phyloP scores from a whole-genome alignment of 2,113 vertebrate species.

The Scophthalmus maximus region DNA sequence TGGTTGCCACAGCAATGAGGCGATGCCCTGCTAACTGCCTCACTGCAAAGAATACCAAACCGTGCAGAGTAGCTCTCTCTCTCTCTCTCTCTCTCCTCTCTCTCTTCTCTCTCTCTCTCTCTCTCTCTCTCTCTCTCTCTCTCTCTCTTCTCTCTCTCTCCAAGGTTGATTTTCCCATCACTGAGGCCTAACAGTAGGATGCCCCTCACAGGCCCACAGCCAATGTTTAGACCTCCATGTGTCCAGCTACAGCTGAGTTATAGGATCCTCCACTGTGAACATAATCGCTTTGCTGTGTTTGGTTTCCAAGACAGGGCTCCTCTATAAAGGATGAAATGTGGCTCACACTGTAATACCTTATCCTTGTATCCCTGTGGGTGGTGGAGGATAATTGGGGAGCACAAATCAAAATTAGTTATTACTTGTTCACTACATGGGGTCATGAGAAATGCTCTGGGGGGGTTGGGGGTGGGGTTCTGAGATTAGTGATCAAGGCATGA shows the following conservation, averaged over 20 bases:
- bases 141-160: conserved; percentile 30
- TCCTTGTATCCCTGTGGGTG: conserved; percentile 32
- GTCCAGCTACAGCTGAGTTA: conserved; percentile 65
- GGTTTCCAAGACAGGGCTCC: conserved; percentile 67
- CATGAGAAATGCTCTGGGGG: conserved; percentile 30
- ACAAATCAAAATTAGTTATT: conserved; percentile 74
- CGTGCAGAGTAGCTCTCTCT: conserved; percentile 39
- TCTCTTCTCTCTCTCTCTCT: conserved; percentile 35
- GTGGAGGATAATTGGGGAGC: conserved; percentile 45
- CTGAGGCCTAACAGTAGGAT: conserved; percentile 64
- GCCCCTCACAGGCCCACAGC: conserved; percentile 44
- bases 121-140: background rate
- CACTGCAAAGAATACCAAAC: conserved; percentile 68
- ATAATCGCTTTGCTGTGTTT: conserved; percentile 60
- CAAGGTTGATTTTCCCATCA: conserved; percentile 63
- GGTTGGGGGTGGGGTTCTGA: conserved; percentile 14
- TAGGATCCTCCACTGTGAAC: conserved; percentile 67
- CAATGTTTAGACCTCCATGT: conserved; percentile 65
- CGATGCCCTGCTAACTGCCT: conserved; percentile 81
- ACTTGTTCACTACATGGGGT: conserved; percentile 54
- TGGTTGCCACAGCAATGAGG: conserved; percentile 80
- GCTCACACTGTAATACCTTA: conserved; percentile 41
- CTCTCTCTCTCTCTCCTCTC: conserved; percentile 22
- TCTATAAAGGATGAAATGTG: conserved; percentile 65
- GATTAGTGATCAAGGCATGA: conserved; percentile 38